A percentile compares a stretch with the other conserved stretches of the same genome.
Evolutionary conservation across 2,888 invertebrate genomes (phyloP).

Genomic region (Diadromus collaris): DNA sequence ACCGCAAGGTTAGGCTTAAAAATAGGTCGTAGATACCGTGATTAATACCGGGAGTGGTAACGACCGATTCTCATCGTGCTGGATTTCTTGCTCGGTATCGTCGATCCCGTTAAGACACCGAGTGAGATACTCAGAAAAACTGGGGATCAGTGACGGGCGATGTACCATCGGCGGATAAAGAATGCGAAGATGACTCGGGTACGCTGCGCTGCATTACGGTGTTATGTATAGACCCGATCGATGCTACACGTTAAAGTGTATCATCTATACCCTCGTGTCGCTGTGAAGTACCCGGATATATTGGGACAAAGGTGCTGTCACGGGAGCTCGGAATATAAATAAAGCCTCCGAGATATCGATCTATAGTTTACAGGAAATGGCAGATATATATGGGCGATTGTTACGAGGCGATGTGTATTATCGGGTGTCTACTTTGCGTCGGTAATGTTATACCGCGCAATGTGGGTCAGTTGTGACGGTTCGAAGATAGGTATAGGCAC

Average conservation of each 20-base stretch:
- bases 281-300: conserved; percentile 1
- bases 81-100: too few species aligned
- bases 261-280: neutral
- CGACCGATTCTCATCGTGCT: too few species aligned
- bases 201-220: neutral
- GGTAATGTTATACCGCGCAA: conserved; percentile 20
- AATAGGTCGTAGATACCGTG: too few species aligned
- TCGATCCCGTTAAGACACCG: too few species aligned
- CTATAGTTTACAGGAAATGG: conserved; percentile 15
- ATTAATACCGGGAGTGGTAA: too few species aligned
- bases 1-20: too few species aligned
- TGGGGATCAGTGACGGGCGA: too few species aligned
- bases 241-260: neutral
- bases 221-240: neutral
- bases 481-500: neutral
- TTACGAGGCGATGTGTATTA: conserved; percentile 13
- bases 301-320: conserved; percentile 18
- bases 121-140: too few species aligned
- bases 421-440: conserved; percentile 23
- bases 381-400: conserved; percentile 13
- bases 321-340: conserved; percentile 22
- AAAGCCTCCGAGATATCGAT: conserved; percentile 36
- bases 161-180: neutral
- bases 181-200: neutral
- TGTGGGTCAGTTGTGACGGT: conserved; percentile 42